Conservation (phyloP, 2,113 vertebrate genomes). For the Microcebus griseorufus region DNA sequence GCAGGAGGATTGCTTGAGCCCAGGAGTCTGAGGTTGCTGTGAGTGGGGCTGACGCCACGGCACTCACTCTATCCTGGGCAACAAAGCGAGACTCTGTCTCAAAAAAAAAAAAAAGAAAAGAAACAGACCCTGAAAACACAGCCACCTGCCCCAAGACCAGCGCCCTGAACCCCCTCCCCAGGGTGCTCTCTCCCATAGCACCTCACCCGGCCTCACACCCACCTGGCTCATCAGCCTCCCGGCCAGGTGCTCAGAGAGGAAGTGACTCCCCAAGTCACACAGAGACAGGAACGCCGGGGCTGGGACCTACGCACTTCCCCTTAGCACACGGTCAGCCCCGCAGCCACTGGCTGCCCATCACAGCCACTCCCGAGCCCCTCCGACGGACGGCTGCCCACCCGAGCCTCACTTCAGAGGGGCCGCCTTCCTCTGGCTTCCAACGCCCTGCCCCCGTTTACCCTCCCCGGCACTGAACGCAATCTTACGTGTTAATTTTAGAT, state of each 20-base stretch:
- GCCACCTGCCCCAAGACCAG: too few relatives aligned
- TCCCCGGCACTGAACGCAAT: not conserved
- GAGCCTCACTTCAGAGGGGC: not conserved
- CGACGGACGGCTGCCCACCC: not conserved
- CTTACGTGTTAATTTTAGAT: not conserved
- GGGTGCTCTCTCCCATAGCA: accelerated
- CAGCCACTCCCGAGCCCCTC: not conserved
- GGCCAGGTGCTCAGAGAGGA: not conserved
- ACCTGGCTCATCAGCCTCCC: not conserved
- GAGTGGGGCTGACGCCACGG: too few relatives aligned
- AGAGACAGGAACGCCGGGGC: not conserved
- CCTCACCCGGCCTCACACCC: not conserved
- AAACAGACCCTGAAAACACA: not conserved
- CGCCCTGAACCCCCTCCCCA: not conserved
- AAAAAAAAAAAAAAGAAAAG: too few relatives aligned
- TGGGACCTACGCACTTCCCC: not conserved
- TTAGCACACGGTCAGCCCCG: not conserved
- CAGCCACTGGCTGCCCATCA: not conserved
- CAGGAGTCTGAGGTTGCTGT: too few relatives aligned
- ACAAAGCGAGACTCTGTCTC: too few relatives aligned
- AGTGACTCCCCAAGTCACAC: not conserved
- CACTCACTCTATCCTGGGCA: too few relatives aligned
- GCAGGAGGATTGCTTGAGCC: too few relatives aligned
- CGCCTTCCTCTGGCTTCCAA: too few relatives aligned
- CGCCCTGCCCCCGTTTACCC: accelerated